Percentiles rank a stretch among this genome's conserved stretches.
Conservation (phyloP, 2,888 invertebrate genomes). For the Chrysomela aeneicollis region DNA sequence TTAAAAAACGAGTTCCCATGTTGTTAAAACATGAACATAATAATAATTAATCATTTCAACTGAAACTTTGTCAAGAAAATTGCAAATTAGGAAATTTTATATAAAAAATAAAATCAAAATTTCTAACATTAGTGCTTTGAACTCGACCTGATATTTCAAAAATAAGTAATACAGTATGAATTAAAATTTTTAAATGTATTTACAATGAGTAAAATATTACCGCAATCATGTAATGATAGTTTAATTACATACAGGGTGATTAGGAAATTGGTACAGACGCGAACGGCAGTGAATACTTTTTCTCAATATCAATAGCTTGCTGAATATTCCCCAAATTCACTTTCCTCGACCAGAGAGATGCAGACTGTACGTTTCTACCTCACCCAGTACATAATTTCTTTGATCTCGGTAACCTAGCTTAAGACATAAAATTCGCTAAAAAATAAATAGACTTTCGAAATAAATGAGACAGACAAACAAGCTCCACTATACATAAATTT, state of each 20-base stretch:
- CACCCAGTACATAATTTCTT: constrained; percentile 14
- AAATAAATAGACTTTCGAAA: constrained; percentile 34
- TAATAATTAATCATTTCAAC: constrained; percentile 19
- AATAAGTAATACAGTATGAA: constrained; percentile 34
- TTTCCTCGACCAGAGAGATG: too few species aligned
- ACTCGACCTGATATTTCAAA: constrained; percentile 39
- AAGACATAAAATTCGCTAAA: constrained; percentile 31
- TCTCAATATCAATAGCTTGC: neutral
- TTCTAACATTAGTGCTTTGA: constrained; percentile 49
- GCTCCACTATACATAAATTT: constrained; percentile 34
- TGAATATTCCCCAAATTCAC: neutral
- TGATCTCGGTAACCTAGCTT: constrained; percentile 29
- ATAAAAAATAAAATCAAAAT: constrained; percentile 41
- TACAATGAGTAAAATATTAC: constrained; percentile 56
- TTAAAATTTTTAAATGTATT: constrained; percentile 36
- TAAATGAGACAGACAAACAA: constrained; percentile 29
- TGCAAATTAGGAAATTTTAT: constrained; percentile 22
- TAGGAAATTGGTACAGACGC: constrained; percentile 5
- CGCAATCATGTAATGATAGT: constrained; percentile 46
- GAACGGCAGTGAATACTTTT: neutral
- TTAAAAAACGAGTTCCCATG: constrained; percentile 13
- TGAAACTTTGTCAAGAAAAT: constrained; percentile 23
- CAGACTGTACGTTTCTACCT: neutral
- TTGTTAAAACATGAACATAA: constrained; percentile 13
- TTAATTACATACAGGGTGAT: constrained; percentile 19